Evolutionary conservation across 2,113 vertebrate genomes (phyloP).

Genomic region (Corythornis madagascariensis): DNA sequence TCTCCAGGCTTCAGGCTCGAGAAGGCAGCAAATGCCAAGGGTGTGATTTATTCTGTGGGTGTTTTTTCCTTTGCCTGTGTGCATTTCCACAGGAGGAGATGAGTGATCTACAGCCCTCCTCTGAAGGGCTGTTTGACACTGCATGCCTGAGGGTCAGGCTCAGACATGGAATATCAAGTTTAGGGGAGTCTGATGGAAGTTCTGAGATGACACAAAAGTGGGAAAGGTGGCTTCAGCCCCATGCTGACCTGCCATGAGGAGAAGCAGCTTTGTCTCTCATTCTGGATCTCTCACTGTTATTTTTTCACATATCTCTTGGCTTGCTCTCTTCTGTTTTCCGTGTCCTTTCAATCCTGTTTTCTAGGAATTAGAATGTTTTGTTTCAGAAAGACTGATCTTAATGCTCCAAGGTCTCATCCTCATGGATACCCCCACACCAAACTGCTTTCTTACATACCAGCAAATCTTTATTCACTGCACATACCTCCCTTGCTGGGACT

Average conservation of each 20-base stretch:
- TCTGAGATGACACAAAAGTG: background rate
- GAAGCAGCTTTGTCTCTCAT: background rate
- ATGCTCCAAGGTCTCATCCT: background rate
- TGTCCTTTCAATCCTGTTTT: background rate
- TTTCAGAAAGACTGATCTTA: background rate
- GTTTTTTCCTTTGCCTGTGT: background rate
- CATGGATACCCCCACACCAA: background rate
- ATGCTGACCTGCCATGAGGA: background rate
- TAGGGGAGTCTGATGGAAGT: background rate
- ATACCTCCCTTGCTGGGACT: background rate
- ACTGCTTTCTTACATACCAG: background rate
- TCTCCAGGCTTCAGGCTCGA: background rate
- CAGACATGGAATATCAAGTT: background rate
- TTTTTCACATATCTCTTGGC: background rate
- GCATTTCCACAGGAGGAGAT: background rate
- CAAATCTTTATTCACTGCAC: background rate
- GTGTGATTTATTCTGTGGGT: background rate
- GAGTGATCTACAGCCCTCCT: background rate
- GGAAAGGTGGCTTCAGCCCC: background rate
- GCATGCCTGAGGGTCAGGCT: rapidly evolving
- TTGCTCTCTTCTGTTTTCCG: background rate
- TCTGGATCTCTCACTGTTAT: background rate
- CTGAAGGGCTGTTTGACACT: background rate
- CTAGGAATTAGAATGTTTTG: background rate
- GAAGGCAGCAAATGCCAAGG: background rate